A percentile compares a stretch with the other conserved stretches of the same genome.
Evolutionary conservation across 2,797 vertebrate species (phyloP).

Genomic region (Parauchenoglanis ngamensis): DNA sequence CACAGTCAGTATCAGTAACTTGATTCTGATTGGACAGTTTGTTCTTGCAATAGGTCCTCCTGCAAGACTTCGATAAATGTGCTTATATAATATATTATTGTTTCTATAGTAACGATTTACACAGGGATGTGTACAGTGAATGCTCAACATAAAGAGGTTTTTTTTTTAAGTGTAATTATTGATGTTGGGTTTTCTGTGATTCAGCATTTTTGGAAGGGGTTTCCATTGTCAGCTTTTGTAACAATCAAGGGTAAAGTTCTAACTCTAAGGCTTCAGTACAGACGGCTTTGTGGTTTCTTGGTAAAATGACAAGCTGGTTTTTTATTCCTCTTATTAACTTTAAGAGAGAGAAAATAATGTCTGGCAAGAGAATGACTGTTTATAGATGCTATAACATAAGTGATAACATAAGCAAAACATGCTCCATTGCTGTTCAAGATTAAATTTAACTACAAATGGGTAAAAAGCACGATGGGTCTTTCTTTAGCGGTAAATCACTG

Average conservation of each 20-base stretch:
- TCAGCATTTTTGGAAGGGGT: not conserved
- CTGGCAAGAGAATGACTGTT: too few relatives aligned
- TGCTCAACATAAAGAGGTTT: too few relatives aligned
- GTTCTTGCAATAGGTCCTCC: not conserved
- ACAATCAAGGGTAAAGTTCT: not conserved
- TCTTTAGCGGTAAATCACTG: not conserved
- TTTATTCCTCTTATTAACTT: not conserved
- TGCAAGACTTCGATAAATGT: not conserved
- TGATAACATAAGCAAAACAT: too few relatives aligned
- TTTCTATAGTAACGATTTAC: too few relatives aligned
- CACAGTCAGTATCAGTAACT: too few relatives aligned
- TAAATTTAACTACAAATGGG: not conserved
- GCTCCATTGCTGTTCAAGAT: not conserved
- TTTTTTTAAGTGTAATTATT: too few relatives aligned
- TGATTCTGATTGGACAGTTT: too few relatives aligned
- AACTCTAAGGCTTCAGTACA: not conserved
- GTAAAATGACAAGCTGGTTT: not conserved
- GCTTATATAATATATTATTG: too few relatives aligned
- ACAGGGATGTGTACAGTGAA: too few relatives aligned
- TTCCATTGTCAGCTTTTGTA: not conserved
- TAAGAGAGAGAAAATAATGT: too few relatives aligned
- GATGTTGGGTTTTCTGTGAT: not conserved
- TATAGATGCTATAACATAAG: too few relatives aligned
- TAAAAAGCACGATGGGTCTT: not conserved
- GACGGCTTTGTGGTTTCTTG: not conserved